Conservation (phyloP, 2,888 invertebrate genomes). For the Dryadula phaetusa region DNA sequence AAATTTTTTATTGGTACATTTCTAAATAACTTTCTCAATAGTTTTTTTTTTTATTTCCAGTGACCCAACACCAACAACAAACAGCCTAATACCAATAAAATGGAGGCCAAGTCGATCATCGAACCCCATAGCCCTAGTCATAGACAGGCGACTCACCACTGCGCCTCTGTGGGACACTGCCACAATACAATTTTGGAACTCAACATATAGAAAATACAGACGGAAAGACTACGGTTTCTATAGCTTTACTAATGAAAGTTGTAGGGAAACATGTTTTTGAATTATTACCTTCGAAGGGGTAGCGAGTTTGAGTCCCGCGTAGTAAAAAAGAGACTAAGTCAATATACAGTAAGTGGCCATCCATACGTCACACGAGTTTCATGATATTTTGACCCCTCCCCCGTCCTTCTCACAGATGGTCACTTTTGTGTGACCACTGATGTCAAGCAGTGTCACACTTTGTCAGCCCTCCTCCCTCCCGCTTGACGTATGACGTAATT, state of each 20-base stretch:
- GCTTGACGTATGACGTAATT: no score
- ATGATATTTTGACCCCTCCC: no score
- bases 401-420: no score
- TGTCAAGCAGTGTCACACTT: no score
- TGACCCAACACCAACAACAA: conserved; percentile 69
- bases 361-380: no score
- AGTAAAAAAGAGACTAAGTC: no score
- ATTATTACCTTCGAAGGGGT: neutral
- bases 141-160: conserved; percentile 62
- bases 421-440: no score
- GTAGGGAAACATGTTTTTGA: neutral
- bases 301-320: neutral
- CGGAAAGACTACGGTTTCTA: conserved; percentile 53
- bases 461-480: no score
- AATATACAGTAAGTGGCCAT: no score
- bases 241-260: conserved; percentile 42
- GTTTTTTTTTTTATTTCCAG: conserved; percentile 54
- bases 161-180: conserved; percentile 67
- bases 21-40: no score
- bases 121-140: conserved; percentile 69
- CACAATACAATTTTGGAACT: conserved; percentile 68
- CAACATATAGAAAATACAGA: conserved; percentile 69
- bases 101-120: conserved; percentile 68
- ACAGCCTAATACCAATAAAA: conserved; percentile 61
- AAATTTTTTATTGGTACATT: no score